These are phyloP conservation scores for Strigamia transsilvanica DNA, from an alignment of 2,888 invertebrate genomes.

Conservation along the genomic window DNA sequence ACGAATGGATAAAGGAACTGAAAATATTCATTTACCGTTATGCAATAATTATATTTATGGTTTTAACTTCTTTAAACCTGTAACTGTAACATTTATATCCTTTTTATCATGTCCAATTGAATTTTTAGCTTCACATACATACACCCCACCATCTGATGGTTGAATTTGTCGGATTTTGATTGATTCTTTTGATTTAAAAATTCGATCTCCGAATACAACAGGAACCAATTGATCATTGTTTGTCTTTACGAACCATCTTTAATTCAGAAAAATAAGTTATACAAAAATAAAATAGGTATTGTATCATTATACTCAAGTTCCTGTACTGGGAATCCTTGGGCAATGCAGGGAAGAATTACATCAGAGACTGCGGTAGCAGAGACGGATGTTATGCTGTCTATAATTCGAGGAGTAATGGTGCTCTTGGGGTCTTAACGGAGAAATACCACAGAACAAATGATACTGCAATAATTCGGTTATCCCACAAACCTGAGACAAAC, in stretches of 20 bases:
- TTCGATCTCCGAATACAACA: not conserved
- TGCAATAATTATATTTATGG: not conserved
- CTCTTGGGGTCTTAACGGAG: not conserved
- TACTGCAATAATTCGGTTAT: not conserved
- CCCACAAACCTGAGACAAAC: slow-evolving; percentile 48
- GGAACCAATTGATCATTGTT: not conserved
- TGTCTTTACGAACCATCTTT: slow-evolving; percentile 9
- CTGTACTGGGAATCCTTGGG: slow-evolving; percentile 55
- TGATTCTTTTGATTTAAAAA: not conserved
- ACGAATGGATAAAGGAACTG: slow-evolving; percentile 31
- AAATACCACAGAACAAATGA: not conserved
- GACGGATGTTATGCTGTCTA: not conserved
- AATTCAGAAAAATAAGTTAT: not conserved
- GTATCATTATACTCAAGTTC: not conserved
- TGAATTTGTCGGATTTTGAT: not conserved
- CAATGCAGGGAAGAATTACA: slow-evolving; percentile 55
- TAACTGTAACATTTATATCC: slow-evolving; percentile 51
- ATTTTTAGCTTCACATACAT: slow-evolving; percentile 43
- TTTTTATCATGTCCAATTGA: slow-evolving; percentile 4
- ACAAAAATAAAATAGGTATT: not conserved
- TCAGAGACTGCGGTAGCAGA: slow-evolving; percentile 44
- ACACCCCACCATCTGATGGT: slow-evolving; percentile 58
- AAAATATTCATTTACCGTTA: not conserved
- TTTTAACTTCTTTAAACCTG: slow-evolving; percentile 5
- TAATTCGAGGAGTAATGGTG: not conserved